Conservation (phyloP, 2,888 invertebrate genomes). For the Habroteleia sp. region DNA sequence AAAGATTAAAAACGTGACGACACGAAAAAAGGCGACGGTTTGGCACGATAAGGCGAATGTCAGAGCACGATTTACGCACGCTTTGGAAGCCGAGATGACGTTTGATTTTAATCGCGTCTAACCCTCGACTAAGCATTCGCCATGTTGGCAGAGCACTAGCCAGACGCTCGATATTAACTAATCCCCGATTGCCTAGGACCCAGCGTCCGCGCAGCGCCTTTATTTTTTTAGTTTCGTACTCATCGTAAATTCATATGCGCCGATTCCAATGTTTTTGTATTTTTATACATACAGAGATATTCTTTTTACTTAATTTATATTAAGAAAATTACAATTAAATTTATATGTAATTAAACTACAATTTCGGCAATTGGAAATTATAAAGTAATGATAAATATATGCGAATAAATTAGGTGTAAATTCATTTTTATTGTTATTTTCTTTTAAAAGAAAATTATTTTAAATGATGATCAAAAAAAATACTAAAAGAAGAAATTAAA, state of each 20-base stretch:
- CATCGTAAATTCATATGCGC: constrained; percentile 69
- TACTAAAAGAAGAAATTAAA: too few relatives aligned
- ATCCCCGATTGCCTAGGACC: constrained; percentile 66
- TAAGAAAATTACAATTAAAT: too few relatives aligned
- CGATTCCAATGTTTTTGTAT: constrained; percentile 71
- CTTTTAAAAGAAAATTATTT: too few relatives aligned
- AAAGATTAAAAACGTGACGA: background rate
- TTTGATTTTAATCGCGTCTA: constrained; percentile 64
- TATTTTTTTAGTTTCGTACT: constrained; percentile 69
- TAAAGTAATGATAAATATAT: too few relatives aligned
- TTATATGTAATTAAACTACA: too few relatives aligned
- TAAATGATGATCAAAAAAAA: too few relatives aligned
- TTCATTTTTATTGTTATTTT: too few relatives aligned
- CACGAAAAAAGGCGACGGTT: too few relatives aligned
- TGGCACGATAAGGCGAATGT: background rate
- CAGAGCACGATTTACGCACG: constrained; percentile 37
- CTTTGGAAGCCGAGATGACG: constrained; percentile 32
- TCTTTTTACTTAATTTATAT: too few relatives aligned
- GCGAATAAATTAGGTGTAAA: too few relatives aligned
- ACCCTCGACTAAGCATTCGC: constrained; percentile 71
- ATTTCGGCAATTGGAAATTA: too few relatives aligned
- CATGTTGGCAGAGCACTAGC: constrained; percentile 72
- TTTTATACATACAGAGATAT: too few relatives aligned
- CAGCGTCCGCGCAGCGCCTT: constrained; percentile 71
- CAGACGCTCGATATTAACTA: constrained; percentile 73